These are phyloP conservation scores for Trissolcus brochymenae DNA, from an alignment of 2,888 invertebrate genomes.

Conservation along the genomic window DNA sequence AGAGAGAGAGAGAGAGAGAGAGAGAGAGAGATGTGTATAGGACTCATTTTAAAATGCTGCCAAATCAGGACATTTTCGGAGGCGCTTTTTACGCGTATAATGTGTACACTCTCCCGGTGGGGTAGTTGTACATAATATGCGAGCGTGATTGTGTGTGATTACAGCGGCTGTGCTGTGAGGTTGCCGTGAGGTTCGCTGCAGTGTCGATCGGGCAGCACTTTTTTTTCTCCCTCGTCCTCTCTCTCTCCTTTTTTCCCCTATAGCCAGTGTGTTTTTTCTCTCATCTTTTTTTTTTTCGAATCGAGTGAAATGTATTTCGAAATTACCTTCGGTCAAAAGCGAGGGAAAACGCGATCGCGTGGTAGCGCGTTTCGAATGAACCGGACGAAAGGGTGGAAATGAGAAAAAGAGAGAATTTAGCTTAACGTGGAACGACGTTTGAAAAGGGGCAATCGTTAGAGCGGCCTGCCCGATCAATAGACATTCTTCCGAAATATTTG, in stretches of 20 bases:
- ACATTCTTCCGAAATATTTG: slow-evolving; percentile 57
- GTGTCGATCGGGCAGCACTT: slow-evolving; percentile 57
- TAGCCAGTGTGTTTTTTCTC: slow-evolving; percentile 18
- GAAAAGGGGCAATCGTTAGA: slow-evolving; percentile 55
- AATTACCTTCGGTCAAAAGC: slow-evolving; percentile 59
- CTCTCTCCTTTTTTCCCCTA: slow-evolving; percentile 4
- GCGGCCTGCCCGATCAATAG: slow-evolving; percentile 45
- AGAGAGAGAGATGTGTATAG: background rate
- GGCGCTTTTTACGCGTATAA: slow-evolving; percentile 48
- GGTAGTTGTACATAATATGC: slow-evolving; percentile 71
- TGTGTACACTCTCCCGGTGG: slow-evolving; percentile 61
- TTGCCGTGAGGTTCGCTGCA: slow-evolving; percentile 55
- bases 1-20: too few species aligned
- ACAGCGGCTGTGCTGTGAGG: slow-evolving; percentile 59
- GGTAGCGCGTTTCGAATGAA: slow-evolving; percentile 58
- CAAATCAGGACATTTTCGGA: slow-evolving; percentile 37
- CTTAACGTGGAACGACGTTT: slow-evolving; percentile 58
- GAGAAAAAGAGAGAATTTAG: slow-evolving; percentile 58
- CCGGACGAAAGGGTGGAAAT: slow-evolving; percentile 56
- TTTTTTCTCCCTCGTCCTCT: slow-evolving; percentile 21
- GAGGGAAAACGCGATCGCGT: slow-evolving; percentile 56
- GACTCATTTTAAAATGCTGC: slow-evolving; percentile 43
- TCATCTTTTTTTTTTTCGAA: slow-evolving; percentile 43
- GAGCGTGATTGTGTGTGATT: slow-evolving; percentile 71
- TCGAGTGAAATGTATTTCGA: slow-evolving; percentile 57